These are phyloP conservation scores for Pardosa pseudoannulata DNA, from an alignment of 2,888 invertebrate species.

Conservation along the genomic window DNA sequence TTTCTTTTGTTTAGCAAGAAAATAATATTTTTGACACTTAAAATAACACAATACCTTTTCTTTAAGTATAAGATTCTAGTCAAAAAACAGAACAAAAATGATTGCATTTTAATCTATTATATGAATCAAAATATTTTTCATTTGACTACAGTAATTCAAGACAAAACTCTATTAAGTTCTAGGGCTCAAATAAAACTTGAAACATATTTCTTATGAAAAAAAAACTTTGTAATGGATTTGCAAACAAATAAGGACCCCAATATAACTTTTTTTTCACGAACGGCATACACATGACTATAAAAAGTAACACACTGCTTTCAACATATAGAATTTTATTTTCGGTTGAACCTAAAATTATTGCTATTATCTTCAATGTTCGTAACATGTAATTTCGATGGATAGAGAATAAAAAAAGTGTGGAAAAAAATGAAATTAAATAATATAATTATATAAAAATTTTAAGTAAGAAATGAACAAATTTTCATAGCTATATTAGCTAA, in stretches of 20 bases:
- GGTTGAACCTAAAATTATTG: conserved; percentile 20
- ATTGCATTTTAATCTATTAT: too few relatives aligned
- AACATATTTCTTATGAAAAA: background rate
- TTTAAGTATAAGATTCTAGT: too few relatives aligned
- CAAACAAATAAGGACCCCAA: background rate
- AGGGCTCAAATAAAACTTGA: background rate
- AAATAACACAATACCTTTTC: too few relatives aligned
- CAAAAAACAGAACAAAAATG: too few relatives aligned
- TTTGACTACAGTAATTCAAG: too few relatives aligned
- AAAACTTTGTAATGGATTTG: background rate
- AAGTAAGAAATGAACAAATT: too few relatives aligned
- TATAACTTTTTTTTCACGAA: background rate
- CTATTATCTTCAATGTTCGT: conserved; percentile 33
- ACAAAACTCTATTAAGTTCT: too few relatives aligned
- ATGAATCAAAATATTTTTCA: too few relatives aligned
- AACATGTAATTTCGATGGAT: conserved; percentile 33
- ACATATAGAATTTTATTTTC: conserved; percentile 11
- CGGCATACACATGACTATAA: background rate
- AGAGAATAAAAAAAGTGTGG: background rate
- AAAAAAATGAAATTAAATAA: conserved; percentile 1
- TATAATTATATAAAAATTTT: too few relatives aligned
- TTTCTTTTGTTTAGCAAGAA: too few relatives aligned
- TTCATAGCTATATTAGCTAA: too few relatives aligned
- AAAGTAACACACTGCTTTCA: conserved; percentile 2
- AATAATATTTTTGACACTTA: too few relatives aligned